Conservation (phyloP, 2,888 invertebrate genomes). For the Stenichneumon culpator region DNA sequence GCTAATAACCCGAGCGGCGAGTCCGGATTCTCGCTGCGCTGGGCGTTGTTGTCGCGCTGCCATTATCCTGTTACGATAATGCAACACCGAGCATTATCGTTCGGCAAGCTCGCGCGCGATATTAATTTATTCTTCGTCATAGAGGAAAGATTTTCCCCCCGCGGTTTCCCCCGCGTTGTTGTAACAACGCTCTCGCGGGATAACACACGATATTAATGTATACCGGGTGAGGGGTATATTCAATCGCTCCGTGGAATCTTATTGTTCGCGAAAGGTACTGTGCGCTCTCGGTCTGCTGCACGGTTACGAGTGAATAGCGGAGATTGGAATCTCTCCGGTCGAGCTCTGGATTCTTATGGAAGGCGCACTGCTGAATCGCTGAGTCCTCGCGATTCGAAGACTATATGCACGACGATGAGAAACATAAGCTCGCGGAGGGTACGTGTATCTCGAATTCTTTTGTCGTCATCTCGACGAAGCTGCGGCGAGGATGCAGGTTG, state of each 20-base stretch:
- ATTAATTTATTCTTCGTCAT: conserved; percentile 60
- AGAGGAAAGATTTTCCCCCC: background rate
- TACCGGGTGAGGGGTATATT: conserved; percentile 14
- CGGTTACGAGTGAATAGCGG: conserved; percentile 58
- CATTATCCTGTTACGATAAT: conserved; percentile 26
- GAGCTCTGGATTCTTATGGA: conserved; percentile 29
- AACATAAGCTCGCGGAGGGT: conserved; percentile 8
- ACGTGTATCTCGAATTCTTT: conserved; percentile 18
- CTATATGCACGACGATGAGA: background rate
- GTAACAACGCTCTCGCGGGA: background rate
- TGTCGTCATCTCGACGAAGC: background rate
- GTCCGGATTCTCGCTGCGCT: background rate
- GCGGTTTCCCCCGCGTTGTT: conserved; percentile 13
- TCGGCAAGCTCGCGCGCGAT: conserved; percentile 32
- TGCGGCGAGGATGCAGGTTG: background rate
- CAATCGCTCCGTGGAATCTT: conserved; percentile 58
- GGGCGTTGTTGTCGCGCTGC: background rate
- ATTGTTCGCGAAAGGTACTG: conserved; percentile 61
- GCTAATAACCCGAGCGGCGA: background rate
- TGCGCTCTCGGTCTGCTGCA: conserved; percentile 12
- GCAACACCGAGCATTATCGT: conserved; percentile 48
- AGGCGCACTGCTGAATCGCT: background rate
- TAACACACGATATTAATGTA: conserved; percentile 49
- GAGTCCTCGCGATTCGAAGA: background rate
- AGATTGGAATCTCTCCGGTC: conserved; percentile 47